Conservation (phyloP, 23 tunicate genomes). For the Phallusia fumigata region DNA sequence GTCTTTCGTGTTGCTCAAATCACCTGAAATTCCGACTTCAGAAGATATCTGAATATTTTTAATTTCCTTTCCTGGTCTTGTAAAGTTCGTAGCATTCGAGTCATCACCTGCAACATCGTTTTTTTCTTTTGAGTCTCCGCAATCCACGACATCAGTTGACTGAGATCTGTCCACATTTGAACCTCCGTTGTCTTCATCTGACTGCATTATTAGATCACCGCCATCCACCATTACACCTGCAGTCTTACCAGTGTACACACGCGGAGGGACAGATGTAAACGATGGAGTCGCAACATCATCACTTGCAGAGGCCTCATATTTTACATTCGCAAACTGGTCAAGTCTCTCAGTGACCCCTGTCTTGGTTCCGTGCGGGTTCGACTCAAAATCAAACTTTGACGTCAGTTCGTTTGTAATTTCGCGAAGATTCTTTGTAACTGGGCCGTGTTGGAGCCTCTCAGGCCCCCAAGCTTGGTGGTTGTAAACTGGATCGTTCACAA, state of each 20-base stretch:
- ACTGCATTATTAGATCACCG: not conserved
- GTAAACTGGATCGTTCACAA: conserved; percentile 85
- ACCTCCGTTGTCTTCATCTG: no score
- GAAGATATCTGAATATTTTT: no score
- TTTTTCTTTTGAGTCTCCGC: no score
- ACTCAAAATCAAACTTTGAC: not conserved
- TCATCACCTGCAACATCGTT: no score
- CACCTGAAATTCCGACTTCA: no score
- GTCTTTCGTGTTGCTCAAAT: no score
- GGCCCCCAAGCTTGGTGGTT: conserved; percentile 92
- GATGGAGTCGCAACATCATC: not conserved
- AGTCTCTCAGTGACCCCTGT: no score
- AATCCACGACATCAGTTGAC: no score
- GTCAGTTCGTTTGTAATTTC: conserved; percentile 39
- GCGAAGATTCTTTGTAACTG: conserved; percentile 27
- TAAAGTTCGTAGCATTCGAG: no score
- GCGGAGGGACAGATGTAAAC: not conserved
- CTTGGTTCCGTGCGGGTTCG: not conserved
- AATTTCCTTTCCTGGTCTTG: no score
- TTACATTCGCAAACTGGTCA: not conserved
- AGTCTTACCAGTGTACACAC: not conserved
- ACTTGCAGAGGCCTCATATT: not conserved
- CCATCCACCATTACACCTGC: not conserved
- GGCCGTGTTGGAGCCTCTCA: conserved; percentile 62
- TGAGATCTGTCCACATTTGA: no score